A percentile compares a stretch with the other conserved stretches of the same genome.
These are phyloP conservation scores for Zapornia atra DNA, from an alignment of 2,113 vertebrate species.

Conservation along the genomic window DNA sequence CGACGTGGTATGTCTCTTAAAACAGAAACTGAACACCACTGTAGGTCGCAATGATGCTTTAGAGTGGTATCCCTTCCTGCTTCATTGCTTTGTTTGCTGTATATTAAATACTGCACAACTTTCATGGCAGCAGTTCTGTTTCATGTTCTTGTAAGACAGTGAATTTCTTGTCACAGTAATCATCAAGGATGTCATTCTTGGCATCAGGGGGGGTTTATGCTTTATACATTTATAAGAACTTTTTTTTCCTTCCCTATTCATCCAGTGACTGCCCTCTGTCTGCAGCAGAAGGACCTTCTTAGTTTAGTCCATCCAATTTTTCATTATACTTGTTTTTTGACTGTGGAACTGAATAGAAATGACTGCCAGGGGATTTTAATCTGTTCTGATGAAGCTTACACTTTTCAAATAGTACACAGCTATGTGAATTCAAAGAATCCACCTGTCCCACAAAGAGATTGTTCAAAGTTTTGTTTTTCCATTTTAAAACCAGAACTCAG, in stretches of 20 bases:
- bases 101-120: background rate
- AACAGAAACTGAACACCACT: background rate
- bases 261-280: background rate
- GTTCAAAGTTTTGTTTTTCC: background rate
- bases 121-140: background rate
- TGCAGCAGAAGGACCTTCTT: background rate
- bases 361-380: background rate
- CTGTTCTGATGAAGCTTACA: background rate
- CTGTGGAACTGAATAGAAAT: background rate
- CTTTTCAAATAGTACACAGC: background rate
- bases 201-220: background rate
- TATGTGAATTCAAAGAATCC: background rate
- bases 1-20: background rate
- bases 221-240: background rate
- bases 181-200: background rate
- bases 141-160: background rate
- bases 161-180: background rate
- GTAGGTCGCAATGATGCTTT: background rate
- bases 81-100: background rate
- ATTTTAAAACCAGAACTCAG: background rate
- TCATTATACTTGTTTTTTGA: background rate
- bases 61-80: background rate
- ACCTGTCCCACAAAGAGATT: background rate
- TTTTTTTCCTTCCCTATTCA: background rate
- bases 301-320: background rate